Conservation (phyloP, 2,113 vertebrate species). For the Picathartes gymnocephalus region DNA sequence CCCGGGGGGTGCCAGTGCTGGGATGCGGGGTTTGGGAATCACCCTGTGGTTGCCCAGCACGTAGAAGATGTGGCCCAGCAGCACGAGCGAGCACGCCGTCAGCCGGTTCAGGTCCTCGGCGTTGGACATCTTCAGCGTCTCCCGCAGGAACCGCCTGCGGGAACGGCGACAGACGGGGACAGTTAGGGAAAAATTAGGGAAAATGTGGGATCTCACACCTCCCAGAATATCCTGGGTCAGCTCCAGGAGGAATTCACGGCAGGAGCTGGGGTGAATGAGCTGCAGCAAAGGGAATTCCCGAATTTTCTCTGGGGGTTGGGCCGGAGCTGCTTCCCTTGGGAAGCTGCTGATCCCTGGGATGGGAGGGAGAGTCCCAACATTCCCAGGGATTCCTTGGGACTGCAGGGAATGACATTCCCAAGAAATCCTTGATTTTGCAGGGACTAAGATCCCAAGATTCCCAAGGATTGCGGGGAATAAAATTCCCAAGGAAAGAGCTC, state of each 20-base stretch:
- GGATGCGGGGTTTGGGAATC: not conserved
- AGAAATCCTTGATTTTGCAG: too few relatives aligned
- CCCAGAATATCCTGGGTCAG: rapidly evolving
- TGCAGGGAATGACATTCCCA: not conserved
- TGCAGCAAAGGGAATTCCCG: not conserved
- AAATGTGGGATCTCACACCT: rapidly evolving
- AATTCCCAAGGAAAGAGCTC: not conserved
- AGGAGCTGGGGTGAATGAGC: not conserved
- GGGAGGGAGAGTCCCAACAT: not conserved
- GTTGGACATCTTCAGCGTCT: conserved; percentile 98
- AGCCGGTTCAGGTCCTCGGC: conserved; percentile 95
- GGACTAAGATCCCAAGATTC: too few relatives aligned
- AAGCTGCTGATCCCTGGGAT: not conserved
- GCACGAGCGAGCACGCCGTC: conserved; percentile 94
- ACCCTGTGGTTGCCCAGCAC: conserved; percentile 95
- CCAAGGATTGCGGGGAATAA: not conserved
- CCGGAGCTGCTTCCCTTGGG: not conserved
- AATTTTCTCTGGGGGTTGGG: not conserved
- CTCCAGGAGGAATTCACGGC: rapidly evolving
- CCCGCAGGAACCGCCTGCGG: conserved; percentile 88
- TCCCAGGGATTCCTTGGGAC: not conserved
- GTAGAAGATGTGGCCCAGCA: conserved; percentile 97
- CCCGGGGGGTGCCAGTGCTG: not conserved
- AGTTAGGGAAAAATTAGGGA: not conserved
- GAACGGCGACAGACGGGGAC: too few relatives aligned